These are phyloP conservation scores for Caenorhabditis macrosperma DNA, from an alignment of 2,888 invertebrate species.

Conservation along the genomic window DNA sequence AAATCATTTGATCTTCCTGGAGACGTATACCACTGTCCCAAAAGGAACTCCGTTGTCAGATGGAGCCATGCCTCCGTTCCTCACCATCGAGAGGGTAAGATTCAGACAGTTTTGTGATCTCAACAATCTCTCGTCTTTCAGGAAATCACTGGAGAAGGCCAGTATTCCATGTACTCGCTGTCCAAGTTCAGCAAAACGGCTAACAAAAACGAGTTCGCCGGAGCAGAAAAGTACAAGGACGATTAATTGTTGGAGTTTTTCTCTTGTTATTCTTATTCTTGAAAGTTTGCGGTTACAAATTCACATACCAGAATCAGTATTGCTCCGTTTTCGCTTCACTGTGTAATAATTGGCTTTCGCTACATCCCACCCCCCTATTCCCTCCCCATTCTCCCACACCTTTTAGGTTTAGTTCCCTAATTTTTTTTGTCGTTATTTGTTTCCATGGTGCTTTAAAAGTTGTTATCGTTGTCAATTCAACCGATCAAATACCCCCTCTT, in stretches of 20 bases:
- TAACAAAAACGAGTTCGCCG: slow-evolving; percentile 57
- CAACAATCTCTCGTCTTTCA: slow-evolving; percentile 57
- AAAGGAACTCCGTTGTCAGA: slow-evolving; percentile 65
- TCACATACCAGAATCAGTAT: slow-evolving; percentile 8
- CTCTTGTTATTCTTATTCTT: background rate
- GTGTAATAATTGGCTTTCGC: slow-evolving; percentile 6
- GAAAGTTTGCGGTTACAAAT: background rate
- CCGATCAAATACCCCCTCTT: background rate
- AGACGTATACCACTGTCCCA: slow-evolving; percentile 77
- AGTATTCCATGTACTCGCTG: slow-evolving; percentile 75
- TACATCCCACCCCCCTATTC: background rate
- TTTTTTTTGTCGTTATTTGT: slow-evolving; percentile 1
- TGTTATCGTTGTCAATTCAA: slow-evolving; percentile 7
- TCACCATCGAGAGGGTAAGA: slow-evolving; percentile 70
- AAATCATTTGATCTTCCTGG: slow-evolving; percentile 76
- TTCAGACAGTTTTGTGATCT: background rate
- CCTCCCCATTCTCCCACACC: background rate
- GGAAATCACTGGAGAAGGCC: slow-evolving; percentile 76
- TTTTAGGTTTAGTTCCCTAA: slow-evolving; percentile 15
- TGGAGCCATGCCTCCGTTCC: slow-evolving; percentile 70
- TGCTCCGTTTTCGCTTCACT: background rate
- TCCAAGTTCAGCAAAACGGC: slow-evolving; percentile 51
- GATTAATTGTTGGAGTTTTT: slow-evolving; percentile 33
- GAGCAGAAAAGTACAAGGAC: slow-evolving; percentile 59
- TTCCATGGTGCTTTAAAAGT: slow-evolving; percentile 14